A percentile compares a stretch with the other conserved stretches of the same genome.
Evolutionary conservation across 1,140 invertebrate genomes (phyloP).

Genomic region (Cydia fagiglandana): DNA sequence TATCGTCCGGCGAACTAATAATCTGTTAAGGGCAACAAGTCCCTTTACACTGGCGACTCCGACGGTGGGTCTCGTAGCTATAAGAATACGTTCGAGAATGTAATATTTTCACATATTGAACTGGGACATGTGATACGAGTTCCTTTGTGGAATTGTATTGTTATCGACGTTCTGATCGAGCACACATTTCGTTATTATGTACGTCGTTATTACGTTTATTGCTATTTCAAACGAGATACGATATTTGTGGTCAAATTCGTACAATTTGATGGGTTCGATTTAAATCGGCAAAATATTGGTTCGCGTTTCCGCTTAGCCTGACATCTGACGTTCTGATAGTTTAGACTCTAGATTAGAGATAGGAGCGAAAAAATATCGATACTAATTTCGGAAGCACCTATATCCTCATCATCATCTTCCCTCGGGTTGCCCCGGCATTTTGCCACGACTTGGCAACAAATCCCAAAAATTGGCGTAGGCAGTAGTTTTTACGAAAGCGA

Average conservation of each 20-base stretch:
- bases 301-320: not conserved
- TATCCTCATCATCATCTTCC: too few species aligned
- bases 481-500: too few species aligned
- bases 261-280: not conserved
- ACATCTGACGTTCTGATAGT: too few species aligned
- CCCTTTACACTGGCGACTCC: not conserved
- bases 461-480: too few species aligned
- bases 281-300: not conserved
- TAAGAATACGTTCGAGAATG: not conserved
- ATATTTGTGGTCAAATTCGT: not conserved
- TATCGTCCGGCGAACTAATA: too few species aligned
- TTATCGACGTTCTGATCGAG: not conserved
- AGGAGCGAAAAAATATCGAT: too few species aligned
- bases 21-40: too few species aligned
- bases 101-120: constrained; percentile 11
- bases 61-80: not conserved
- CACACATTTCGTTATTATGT: not conserved
- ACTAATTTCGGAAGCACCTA: too few species aligned
- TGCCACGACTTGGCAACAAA: too few species aligned
- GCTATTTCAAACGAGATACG: not conserved
- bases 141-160: not conserved
- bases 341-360: too few species aligned
- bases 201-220: not conserved
- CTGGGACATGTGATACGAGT: not conserved
- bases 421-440: too few species aligned